These are phyloP conservation scores for Panorpa germanica DNA, from an alignment of 2,888 invertebrate species.

Conservation along the genomic window DNA sequence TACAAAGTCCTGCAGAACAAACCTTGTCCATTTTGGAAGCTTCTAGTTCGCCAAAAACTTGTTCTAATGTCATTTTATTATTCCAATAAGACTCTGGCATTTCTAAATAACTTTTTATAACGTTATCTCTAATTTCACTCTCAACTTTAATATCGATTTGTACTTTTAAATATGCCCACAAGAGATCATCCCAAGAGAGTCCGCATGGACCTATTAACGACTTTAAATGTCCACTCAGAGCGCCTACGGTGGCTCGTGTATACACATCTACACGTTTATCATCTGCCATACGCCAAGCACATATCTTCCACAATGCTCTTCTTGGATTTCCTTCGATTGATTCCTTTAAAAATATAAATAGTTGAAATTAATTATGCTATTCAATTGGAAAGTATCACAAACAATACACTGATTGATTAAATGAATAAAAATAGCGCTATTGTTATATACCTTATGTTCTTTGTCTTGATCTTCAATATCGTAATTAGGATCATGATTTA, in stretches of 20 bases:
- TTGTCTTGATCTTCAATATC: constrained; percentile 22
- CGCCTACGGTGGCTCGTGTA: constrained; percentile 48
- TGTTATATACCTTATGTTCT: constrained; percentile 17
- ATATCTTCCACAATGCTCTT: constrained; percentile 60
- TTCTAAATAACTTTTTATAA: constrained; percentile 29
- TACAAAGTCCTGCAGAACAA: constrained; percentile 20
- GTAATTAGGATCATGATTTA: constrained; percentile 72
- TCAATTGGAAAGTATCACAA: too few relatives aligned
- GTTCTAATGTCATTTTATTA: constrained; percentile 44
- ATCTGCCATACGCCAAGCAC: constrained; percentile 39
- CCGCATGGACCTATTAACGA: constrained; percentile 56
- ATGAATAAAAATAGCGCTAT: too few relatives aligned
- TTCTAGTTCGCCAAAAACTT: constrained; percentile 46
- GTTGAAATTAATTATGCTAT: background rate
- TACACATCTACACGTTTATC: constrained; percentile 34
- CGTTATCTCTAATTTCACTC: constrained; percentile 44
- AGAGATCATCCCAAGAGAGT: constrained; percentile 70
- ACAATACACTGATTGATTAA: too few relatives aligned
- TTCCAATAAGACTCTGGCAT: constrained; percentile 53
- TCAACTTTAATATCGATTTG: constrained; percentile 76
- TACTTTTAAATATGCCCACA: constrained; percentile 75
- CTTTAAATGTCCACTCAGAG: constrained; percentile 66
- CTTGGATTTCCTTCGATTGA: constrained; percentile 69
- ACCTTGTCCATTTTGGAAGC: constrained; percentile 35
- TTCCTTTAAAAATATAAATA: constrained; percentile 16